Conservation (phyloP, 2,888 invertebrate species). For the Caenorhabditis zanzibari region DNA sequence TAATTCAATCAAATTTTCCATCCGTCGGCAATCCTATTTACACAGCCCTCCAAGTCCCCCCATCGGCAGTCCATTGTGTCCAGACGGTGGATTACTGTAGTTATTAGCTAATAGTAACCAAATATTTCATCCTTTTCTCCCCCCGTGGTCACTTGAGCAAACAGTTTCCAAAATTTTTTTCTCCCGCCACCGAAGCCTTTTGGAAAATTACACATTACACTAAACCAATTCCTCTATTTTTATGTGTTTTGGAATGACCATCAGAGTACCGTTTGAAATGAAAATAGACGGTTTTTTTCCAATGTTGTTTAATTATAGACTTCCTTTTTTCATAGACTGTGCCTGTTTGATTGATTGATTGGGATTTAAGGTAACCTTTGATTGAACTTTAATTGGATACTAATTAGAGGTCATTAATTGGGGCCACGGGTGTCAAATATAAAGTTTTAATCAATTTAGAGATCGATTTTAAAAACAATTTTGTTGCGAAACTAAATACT, state of each 20-base stretch:
- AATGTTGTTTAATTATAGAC: conserved; percentile 26
- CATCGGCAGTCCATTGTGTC: conserved; percentile 8
- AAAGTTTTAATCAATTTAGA: too few relatives aligned
- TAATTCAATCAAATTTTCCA: conserved; percentile 5
- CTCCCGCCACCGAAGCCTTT: neutral
- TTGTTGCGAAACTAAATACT: too few relatives aligned
- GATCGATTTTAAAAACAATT: too few relatives aligned
- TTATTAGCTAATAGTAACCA: conserved; percentile 45
- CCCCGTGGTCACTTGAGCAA: conserved; percentile 34
- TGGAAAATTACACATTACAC: conserved; percentile 17
- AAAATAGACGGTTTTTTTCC: conserved; percentile 25
- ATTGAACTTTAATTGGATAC: neutral
- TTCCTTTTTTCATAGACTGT: neutral
- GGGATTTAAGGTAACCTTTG: neutral
- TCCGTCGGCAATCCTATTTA: conserved; percentile 19
- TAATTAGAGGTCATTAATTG: neutral
- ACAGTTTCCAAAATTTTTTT: conserved; percentile 25
- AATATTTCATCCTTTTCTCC: conserved; percentile 28
- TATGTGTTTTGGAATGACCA: conserved; percentile 23
- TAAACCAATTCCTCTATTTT: conserved; percentile 23
- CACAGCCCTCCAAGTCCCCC: conserved; percentile 24
- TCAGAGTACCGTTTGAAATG: conserved; percentile 19
- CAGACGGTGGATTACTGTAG: conserved; percentile 25
- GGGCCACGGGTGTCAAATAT: too few relatives aligned
- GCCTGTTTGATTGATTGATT: conserved; percentile 25